Conservation (phyloP, 1,140 invertebrate species). For the Drosophila rhopaloa region DNA sequence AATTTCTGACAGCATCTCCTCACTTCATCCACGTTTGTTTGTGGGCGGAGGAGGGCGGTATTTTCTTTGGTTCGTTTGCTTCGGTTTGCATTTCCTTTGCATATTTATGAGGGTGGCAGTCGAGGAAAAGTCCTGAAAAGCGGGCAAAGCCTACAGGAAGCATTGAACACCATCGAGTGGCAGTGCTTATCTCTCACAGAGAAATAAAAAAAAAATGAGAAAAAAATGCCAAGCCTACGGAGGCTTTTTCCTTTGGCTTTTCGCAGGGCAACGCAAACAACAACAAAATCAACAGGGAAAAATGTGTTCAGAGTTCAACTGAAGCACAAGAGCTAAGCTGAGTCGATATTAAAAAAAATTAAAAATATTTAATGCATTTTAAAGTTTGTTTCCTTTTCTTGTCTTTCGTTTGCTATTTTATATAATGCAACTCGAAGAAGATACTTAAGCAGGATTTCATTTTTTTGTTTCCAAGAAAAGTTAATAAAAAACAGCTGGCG, state of each 20-base stretch:
- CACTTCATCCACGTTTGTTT: slow-evolving; percentile 15
- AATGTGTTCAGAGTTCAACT: slow-evolving; percentile 4
- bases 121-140: slow-evolving; percentile 7
- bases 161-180: slow-evolving; percentile 40
- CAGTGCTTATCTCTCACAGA: slow-evolving; percentile 28
- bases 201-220: neutral
- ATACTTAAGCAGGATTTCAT: neutral
- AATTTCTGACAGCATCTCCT: slow-evolving; percentile 38
- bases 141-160: slow-evolving; percentile 8
- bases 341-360: neutral
- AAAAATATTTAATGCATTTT: slow-evolving; percentile 8
- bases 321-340: slow-evolving; percentile 6
- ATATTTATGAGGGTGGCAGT: slow-evolving; percentile 69
- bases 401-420: neutral
- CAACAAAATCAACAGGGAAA: slow-evolving; percentile 8
- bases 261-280: slow-evolving; percentile 1
- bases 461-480: no score
- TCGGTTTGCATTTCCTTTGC: slow-evolving; percentile 71
- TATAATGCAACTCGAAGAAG: neutral
- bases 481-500: no score
- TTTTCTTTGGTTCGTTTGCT: slow-evolving; percentile 46
- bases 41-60: neutral
- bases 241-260: slow-evolving; percentile 7
- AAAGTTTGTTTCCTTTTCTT: neutral
- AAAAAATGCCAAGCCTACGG: neutral